A percentile compares a stretch with the other conserved stretches of the same genome.
These are phyloP conservation scores for Notamacropus eugenii DNA, from an alignment of 2,797 vertebrate species.

Conservation along the genomic window DNA sequence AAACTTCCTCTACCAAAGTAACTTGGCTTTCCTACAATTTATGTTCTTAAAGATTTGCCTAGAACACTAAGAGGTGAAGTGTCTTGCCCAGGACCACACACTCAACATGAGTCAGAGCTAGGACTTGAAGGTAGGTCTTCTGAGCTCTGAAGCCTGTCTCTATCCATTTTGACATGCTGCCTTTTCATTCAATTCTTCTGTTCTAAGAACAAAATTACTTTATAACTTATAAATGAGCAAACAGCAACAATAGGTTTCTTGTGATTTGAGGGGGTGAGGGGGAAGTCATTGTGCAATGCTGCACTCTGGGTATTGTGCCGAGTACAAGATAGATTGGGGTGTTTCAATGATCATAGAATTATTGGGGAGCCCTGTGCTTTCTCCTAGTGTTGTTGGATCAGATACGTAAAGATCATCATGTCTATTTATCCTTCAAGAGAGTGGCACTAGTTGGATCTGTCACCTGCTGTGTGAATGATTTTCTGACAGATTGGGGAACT, in stretches of 20 bases:
- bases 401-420: neutral
- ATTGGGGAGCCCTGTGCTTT: neutral
- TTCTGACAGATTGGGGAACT: neutral
- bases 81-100: neutral
- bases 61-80: neutral
- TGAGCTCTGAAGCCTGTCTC: neutral
- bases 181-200: neutral
- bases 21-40: neutral
- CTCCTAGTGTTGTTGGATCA: neutral
- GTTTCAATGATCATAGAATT: neutral
- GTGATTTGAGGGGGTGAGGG: neutral
- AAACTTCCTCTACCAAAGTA: neutral
- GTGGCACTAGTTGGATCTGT: neutral
- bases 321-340: neutral
- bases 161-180: neutral
- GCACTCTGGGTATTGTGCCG: neutral
- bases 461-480: neutral
- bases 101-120: neutral
- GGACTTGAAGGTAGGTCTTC: neutral
- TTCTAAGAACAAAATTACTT: neutral
- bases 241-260: neutral
- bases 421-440: neutral
- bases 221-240: neutral
- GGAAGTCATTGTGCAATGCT: neutral
- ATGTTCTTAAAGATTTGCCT: neutral